Evolutionary conservation across 1,140 invertebrate genomes (phyloP).

Genomic region (Drosophila melanica): DNA sequence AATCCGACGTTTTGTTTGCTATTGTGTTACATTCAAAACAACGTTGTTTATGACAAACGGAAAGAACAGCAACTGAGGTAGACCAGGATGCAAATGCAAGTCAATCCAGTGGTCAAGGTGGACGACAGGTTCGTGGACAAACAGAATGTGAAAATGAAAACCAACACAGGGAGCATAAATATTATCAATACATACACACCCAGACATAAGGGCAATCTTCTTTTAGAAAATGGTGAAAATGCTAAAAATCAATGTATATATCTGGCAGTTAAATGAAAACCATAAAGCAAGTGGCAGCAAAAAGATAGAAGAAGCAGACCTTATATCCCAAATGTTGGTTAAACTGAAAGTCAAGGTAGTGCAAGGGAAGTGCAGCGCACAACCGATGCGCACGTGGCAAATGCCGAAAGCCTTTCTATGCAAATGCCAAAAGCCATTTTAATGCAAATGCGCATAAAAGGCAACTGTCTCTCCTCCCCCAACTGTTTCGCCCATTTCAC

Average conservation of each 20-base stretch:
- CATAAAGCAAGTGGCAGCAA: slow-evolving; percentile 5
- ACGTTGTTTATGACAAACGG: slow-evolving; percentile 64
- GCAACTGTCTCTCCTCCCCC: slow-evolving; percentile 37
- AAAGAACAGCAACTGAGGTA: slow-evolving; percentile 31
- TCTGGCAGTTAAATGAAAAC: slow-evolving; percentile 10
- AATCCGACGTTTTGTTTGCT: slow-evolving; percentile 9
- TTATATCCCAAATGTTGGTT: slow-evolving; percentile 17
- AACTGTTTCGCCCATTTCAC: background rate
- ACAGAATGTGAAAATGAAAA: slow-evolving; percentile 47
- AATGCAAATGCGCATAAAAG: slow-evolving; percentile 74
- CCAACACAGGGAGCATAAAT: slow-evolving; percentile 14
- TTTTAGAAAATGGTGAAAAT: slow-evolving; percentile 12
- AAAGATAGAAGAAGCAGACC: background rate
- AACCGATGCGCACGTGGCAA: slow-evolving; percentile 48
- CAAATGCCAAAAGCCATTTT: slow-evolving; percentile 72
- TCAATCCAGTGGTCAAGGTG: slow-evolving; percentile 56
- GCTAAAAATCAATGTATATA: slow-evolving; percentile 28
- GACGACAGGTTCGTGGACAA: slow-evolving; percentile 20
- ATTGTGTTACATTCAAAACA: slow-evolving; percentile 68
- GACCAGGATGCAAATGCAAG: slow-evolving; percentile 50
- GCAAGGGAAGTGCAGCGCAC: slow-evolving; percentile 39
- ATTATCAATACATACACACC: slow-evolving; percentile 3
- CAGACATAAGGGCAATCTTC: slow-evolving; percentile 19
- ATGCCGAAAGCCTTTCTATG: slow-evolving; percentile 55
- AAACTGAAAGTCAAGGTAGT: slow-evolving; percentile 31